Evolutionary conservation across 2,797 vertebrate genomes (phyloP), one percentile per base, ranked within the genome.

Genomic region (Pygocentrus nattereri): DNA sequence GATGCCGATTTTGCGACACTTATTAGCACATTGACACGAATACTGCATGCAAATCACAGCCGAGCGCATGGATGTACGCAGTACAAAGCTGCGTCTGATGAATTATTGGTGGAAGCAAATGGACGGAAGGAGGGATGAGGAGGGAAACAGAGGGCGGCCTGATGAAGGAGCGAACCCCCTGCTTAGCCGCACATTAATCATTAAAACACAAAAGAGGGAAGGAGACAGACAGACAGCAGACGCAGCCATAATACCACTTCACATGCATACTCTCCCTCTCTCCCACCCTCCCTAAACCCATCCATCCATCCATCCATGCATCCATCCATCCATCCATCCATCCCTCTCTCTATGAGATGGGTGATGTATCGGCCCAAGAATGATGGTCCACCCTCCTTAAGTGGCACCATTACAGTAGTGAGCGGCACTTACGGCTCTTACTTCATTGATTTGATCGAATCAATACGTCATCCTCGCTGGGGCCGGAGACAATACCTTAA

Each of bases 391-490:
- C 87, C 90, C 87, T 88, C 85, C 88, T 93, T 93, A 94, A 95
- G 94, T 93, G 91, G 87, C 86, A 38, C 89, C 92, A 94, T 95
- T 94, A 95, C 78, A 80, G 81, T 71, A 86, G 78, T 31, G 72
- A 76, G 75, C 59, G 90, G 92, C 93, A 93, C 92, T 94, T 91
- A 92, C 87, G 87, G 92, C 91, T 91, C 93, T 93, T 92, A 84
- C 86, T 76, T 84, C 92, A 94, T 94, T 93, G 93, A 95, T 93
- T n/a, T 93, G 91, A 90, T 91, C 87, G 89, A 90, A 94, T 95
- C 94, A 92, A 95, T 95, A 93, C 81, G 84, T 93, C 92, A 93
- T 94, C 87, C 89, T 85, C 88, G 84, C 86, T 85, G 90, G 90
- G 91, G 92, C 92, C 90, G 88, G 87, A 93, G 91, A 92, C 90